These are phyloP conservation scores for Limnephilus marmoratus DNA, from an alignment of 2,888 invertebrate genomes.

Conservation along the genomic window DNA sequence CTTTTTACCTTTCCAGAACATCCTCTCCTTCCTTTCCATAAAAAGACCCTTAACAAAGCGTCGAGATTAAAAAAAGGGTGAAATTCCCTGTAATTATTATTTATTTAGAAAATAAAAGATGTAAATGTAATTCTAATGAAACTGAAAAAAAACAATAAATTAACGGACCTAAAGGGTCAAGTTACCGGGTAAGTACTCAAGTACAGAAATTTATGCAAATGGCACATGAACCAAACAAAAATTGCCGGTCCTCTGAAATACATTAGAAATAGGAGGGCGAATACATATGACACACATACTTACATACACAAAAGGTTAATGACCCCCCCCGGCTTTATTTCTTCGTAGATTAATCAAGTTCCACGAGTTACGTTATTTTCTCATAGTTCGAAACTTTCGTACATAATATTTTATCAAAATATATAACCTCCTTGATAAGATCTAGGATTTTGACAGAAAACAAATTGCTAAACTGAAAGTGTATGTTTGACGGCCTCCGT, in stretches of 20 bases:
- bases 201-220: neutral
- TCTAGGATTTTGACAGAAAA: neutral
- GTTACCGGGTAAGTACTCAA: neutral
- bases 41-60: too few relatives aligned
- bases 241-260: neutral
- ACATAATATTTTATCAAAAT: neutral
- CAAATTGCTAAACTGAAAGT: neutral
- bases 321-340: neutral
- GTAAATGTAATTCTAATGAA: too few relatives aligned
- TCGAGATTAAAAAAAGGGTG: too few relatives aligned
- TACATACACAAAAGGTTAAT: neutral
- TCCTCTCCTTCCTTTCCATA: too few relatives aligned
- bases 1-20: too few relatives aligned
- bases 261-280: neutral
- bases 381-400: neutral
- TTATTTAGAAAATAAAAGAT: too few relatives aligned
- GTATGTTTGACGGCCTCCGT: too few relatives aligned
- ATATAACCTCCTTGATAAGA: neutral
- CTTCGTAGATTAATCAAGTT: neutral
- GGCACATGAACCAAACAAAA: neutral
- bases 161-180: too few relatives aligned
- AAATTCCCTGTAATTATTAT: too few relatives aligned
- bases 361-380: neutral
- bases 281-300: neutral
- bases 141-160: too few relatives aligned